A percentile compares a stretch with the other conserved stretches of the same genome.
These are phyloP conservation scores for Drosophila longiperda DNA, from an alignment of 2,888 invertebrate genomes.

Conservation along the genomic window DNA sequence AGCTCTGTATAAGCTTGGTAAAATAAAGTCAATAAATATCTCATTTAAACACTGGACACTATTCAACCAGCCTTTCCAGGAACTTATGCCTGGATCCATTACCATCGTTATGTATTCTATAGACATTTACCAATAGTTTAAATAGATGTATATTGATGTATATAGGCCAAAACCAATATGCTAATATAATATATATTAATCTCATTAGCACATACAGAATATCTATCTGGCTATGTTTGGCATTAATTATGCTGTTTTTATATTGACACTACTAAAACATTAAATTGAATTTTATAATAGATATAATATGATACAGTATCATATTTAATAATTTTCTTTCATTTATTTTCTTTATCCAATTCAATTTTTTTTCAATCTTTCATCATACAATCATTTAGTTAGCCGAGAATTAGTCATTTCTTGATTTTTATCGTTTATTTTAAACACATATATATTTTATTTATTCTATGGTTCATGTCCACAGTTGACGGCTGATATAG, in stretches of 20 bases:
- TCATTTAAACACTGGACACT: slow-evolving; percentile 51
- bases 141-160: slow-evolving; percentile 12
- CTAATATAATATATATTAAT: slow-evolving; percentile 19
- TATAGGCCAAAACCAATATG: slow-evolving; percentile 25
- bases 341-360: slow-evolving; percentile 23
- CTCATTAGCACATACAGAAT: slow-evolving; percentile 17
- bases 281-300: neutral
- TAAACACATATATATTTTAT: slow-evolving; percentile 8
- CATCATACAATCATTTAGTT: slow-evolving; percentile 13
- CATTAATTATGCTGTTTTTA: slow-evolving; percentile 3
- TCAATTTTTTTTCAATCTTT: slow-evolving; percentile 29
- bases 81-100: slow-evolving; percentile 12
- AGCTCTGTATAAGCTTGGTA: slow-evolving; percentile 16
- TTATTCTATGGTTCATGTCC: slow-evolving; percentile 1
- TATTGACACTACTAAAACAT: slow-evolving; percentile 11
- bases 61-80: slow-evolving; percentile 53
- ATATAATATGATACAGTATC: slow-evolving; percentile 8
- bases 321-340: slow-evolving; percentile 4
- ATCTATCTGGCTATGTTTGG: slow-evolving; percentile 1
- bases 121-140: slow-evolving; percentile 32
- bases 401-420: neutral
- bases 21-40: slow-evolving; percentile 30
- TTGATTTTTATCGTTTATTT: slow-evolving; percentile 5
- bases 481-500: slow-evolving; percentile 22
- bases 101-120: slow-evolving; percentile 15